These are phyloP conservation scores for Phataginus tricuspis DNA, from an alignment of 2,797 vertebrate species.

Conservation along the genomic window DNA sequence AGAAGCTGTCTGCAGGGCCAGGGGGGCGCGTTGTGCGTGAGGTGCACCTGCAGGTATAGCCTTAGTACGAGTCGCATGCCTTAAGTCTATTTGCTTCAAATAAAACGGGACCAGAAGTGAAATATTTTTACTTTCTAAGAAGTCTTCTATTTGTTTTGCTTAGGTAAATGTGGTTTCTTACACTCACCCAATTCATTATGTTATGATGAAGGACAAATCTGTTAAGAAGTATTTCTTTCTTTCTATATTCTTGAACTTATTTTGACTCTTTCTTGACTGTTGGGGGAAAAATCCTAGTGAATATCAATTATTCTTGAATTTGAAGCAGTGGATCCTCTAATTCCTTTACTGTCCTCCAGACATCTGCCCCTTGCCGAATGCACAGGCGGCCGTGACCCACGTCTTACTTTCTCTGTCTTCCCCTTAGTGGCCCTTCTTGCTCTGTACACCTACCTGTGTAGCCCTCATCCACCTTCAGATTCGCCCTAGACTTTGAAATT, in stretches of 20 bases:
- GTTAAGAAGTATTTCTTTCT: not conserved
- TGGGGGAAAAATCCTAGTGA: not conserved
- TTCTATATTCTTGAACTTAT: not conserved
- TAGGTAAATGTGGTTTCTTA: not conserved
- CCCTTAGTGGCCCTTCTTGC: not conserved
- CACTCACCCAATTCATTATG: not conserved
- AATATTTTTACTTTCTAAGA: not conserved
- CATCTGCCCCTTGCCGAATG: accelerated
- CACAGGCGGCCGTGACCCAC: accelerated
- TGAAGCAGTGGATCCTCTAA: not conserved
- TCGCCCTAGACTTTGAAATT: not conserved
- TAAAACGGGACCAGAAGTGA: not conserved
- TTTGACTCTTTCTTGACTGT: not conserved
- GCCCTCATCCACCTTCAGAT: not conserved
- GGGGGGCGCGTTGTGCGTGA: not conserved
- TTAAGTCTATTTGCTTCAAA: not conserved
- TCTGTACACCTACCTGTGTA: not conserved
- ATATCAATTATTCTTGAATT: not conserved
- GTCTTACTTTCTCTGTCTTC: not conserved
- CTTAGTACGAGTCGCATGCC: not conserved
- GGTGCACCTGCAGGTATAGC: not conserved
- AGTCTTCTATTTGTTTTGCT: not conserved
- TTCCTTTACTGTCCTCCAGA: not conserved
- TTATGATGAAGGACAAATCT: not conserved
- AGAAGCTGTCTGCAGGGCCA: not conserved